Percentiles rank a stretch among this genome's conserved stretches.
phyloP scores from a whole-genome alignment of 2,113 vertebrate species.

The Sylvilagus bachmani region DNA sequence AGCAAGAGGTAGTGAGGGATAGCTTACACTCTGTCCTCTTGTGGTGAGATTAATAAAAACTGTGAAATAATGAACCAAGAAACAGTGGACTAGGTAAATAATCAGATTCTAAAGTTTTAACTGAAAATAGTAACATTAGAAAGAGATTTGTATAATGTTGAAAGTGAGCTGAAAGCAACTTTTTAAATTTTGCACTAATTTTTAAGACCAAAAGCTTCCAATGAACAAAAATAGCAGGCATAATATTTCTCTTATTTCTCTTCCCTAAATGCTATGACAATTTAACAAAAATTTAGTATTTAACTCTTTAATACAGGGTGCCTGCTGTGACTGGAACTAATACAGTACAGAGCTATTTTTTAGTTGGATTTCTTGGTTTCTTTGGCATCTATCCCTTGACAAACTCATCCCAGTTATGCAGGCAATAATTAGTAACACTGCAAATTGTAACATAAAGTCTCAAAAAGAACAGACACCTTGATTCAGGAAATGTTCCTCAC shows the following conservation, averaged over 20 bases:
- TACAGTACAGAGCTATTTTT: neutral
- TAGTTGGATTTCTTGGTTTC: neutral
- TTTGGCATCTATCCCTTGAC: neutral
- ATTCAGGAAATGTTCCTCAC: neutral
- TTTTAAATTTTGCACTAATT: neutral
- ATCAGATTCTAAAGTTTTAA: neutral
- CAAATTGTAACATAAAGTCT: neutral
- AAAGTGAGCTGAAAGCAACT: neutral
- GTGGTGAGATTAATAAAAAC: neutral
- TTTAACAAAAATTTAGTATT: slow-evolving; percentile 12
- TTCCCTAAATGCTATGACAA: neutral
- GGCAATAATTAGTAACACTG: neutral
- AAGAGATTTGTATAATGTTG: neutral
- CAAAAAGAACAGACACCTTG: neutral
- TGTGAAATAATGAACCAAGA: neutral
- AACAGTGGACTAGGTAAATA: neutral
- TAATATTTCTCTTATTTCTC: neutral
- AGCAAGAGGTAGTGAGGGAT: neutral
- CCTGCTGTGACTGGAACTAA: neutral
- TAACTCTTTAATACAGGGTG: neutral
- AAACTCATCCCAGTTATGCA: neutral
- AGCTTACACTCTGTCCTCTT: neutral
- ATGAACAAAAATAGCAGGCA: neutral
- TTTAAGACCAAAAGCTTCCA: slow-evolving; percentile 12
- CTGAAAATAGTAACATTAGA: neutral